Evolutionary conservation across 2,888 invertebrate species (phyloP).

Genomic region (Lepidocyrtinus sp.): DNA sequence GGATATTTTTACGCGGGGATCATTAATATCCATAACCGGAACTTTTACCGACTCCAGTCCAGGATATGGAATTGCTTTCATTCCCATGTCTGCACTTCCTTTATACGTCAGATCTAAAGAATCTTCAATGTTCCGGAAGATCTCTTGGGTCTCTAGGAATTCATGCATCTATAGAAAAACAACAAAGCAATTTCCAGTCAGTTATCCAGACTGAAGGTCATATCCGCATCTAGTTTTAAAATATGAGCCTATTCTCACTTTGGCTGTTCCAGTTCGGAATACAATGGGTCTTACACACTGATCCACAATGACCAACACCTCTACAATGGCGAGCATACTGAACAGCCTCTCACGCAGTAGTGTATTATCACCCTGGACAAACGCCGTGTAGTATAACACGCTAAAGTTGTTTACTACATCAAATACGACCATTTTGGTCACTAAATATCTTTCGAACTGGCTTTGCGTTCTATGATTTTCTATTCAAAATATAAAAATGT

Average conservation of each 20-base stretch:
- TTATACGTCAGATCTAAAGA: neutral
- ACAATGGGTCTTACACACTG: conserved; percentile 9
- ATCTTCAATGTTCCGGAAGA: neutral
- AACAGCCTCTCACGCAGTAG: conserved; percentile 37
- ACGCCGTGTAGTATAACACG: conserved; percentile 41
- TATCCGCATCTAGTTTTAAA: neutral
- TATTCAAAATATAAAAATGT: neutral
- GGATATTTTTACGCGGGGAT: conserved; percentile 50
- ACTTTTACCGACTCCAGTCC: neutral
- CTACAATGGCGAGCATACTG: conserved; percentile 25
- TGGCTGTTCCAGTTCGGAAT: conserved; percentile 9
- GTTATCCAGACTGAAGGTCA: neutral
- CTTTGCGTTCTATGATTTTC: conserved; percentile 58
- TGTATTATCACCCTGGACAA: conserved; percentile 20
- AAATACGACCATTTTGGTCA: conserved; percentile 50
- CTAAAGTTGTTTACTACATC: conserved; percentile 47
- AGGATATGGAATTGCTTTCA: conserved; percentile 24
- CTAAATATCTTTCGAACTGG: conserved; percentile 48
- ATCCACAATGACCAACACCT: conserved; percentile 17
- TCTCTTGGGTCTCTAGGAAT: conserved; percentile 7
- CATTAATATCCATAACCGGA: neutral
- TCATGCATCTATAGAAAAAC: conserved; percentile 21
- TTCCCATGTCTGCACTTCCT: neutral
- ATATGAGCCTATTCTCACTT: neutral
- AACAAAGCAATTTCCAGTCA: neutral